Percentiles rank a stretch among this genome's conserved stretches.
Conservation (phyloP, 1,140 invertebrate species). For the Zaprionus davidi region DNA sequence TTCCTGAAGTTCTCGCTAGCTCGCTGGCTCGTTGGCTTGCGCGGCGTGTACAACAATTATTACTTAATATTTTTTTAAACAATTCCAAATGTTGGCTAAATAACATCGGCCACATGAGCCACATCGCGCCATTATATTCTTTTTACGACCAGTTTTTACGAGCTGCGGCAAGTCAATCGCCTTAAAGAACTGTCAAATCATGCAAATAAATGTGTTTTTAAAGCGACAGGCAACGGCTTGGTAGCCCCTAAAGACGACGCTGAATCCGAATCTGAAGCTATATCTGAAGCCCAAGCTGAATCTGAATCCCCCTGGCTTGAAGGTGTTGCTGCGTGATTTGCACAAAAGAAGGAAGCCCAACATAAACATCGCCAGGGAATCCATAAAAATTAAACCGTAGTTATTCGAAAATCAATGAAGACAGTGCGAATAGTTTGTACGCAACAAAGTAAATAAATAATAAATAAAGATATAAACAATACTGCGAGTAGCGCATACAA, state of each 20-base stretch:
- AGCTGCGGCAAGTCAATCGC: constrained; percentile 60
- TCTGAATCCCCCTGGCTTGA: constrained; percentile 5
- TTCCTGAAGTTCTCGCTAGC: constrained; percentile 33
- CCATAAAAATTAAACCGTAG: constrained; percentile 26
- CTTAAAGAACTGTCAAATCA: constrained; percentile 80
- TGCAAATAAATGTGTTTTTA: constrained; percentile 75
- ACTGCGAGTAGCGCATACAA: constrained; percentile 15
- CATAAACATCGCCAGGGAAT: constrained; percentile 2
- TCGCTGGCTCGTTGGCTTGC: constrained; percentile 34
- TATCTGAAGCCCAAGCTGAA: not conserved
- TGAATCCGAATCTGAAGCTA: constrained; percentile 1
- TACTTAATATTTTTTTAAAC: constrained; percentile 61
- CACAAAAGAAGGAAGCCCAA: constrained; percentile 36
- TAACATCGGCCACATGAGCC: constrained; percentile 21
- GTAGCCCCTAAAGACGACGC: constrained; percentile 16
- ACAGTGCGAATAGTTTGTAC: constrained; percentile 32
- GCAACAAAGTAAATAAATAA: not conserved
- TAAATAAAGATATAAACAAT: constrained; percentile 21
- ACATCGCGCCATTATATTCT: constrained; percentile 15
- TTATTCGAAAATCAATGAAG: constrained; percentile 30
- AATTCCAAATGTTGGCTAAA: constrained; percentile 67
- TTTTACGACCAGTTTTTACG: constrained; percentile 60
- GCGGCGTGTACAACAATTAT: constrained; percentile 67
- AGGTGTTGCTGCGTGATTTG: constrained; percentile 34
- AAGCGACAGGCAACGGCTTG: constrained; percentile 40